Base-by-base conservation (phyloP, 1,140 invertebrate genomes). In the Hylaeus volcanicus region DNA sequence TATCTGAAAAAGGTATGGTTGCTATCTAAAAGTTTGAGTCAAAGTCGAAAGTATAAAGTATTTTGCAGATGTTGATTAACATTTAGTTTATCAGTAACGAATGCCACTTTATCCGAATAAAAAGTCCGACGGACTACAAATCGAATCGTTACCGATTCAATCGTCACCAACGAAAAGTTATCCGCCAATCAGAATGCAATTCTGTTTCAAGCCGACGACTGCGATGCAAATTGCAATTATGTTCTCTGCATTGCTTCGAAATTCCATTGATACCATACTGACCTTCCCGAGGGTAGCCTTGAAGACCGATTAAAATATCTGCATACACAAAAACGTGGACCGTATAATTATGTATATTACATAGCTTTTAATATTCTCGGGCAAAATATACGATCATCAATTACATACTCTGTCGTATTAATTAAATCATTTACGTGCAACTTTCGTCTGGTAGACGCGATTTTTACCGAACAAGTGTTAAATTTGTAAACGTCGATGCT, bases 281-380 rank as follows among this genome's bases (percentile, higher is more conserved):
- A 66, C 8, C 8, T 66, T 26, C 45, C 8, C 12, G 64, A 48
- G n/a, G 43, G 15, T 26, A 26, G 15, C 43, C 64, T 48, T 48
- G 64, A 48, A 48, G 43, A 26, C 5, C 48, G 15, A 48, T 66
- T 66, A 26, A 66, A 66, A 66, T 48, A 48, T 66, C 26, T 8
- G 64, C 64, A 48, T 9, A 8, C n/a, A 48, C 43, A n/a, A 66
- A 66, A 66, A 48, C 9, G 41, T 66, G 43, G n/a, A 26, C 64
- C 41, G 6, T 66, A 48, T 66, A 66, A 66, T 66, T 66, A 48
- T 41, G n/a, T 66, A 66, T 66, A n/a, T 66, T 48, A 2, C 43
- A n/a, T 4, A 66, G 48, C 15, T 48, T 66, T 66, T n/a, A 66
- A 66, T 66, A 66, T 48, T 26, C 64, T 43, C 15, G 26, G 43